Base-by-base conservation (phyloP, 2,888 invertebrate genomes). In the Chrysotoxum bicinctum region DNA sequence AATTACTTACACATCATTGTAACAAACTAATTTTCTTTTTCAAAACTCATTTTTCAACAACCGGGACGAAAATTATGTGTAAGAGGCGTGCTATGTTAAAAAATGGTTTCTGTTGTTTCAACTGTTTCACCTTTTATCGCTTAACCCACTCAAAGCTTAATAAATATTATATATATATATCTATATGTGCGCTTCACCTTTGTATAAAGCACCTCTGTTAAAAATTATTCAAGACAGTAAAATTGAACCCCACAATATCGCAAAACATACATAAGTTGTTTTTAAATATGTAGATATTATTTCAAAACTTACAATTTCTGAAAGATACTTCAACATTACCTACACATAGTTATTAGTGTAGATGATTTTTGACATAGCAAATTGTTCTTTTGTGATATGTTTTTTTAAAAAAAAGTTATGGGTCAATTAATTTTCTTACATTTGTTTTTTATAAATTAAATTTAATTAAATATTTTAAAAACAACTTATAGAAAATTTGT, bases 201-300 rank as follows among this genome's bases (percentile, higher is more conserved):
- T 83, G 82, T 83, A 83, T 30, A 83, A 73, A 83, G 73, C 82
- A 83, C 82, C 62, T 69, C 9, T 62, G 14, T 66, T 5, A 3
- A 58, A 37, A 43, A 43, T 3, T 21, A 45, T 52, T 19, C 23
- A 68, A 73, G 30, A 68, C 52, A 66, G 32, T 30, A 48, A 54
- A 68, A 60, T 37, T 72, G 54, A 76, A 76, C 70, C 54, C 66
- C 73, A 68, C 77, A 32, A 52, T 32, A 48, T 56, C 56, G 68
- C 73, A 35, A 54, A 37, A 21, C 14, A 21, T 37, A 21, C 14
- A 21, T 37, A 66, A 50, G 50, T 66, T 50, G 66, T 66, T 66
- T 35, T 50, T 50, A 66, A 48, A 50, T 19, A 48, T 35, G 4
- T 19, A 30, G 2, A 43, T 35, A 56, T 40, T n/a, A 0, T 40